Conservation (phyloP, 2,113 vertebrate genomes). For the zebrafish (Danio rerio) region GRCz12tu NC_133188.1:6483501-6484000, state of each 20-base stretch:
- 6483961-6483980: background rate
- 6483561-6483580: background rate
- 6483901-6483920: background rate
- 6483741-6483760: background rate
- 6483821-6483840: background rate
- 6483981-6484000: background rate
- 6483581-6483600: background rate
- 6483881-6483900: background rate
- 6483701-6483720: background rate
- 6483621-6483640: background rate
- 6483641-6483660: background rate
- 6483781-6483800: background rate
- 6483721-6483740: background rate
- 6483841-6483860: no score
- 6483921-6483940: background rate
- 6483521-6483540: background rate
- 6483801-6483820: background rate
- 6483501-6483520: no score
- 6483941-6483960: background rate
- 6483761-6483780: background rate
- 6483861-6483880: background rate
- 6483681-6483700: background rate
- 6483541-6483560: background rate
- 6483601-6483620: background rate
- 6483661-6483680: background rate